Evolutionary conservation across 2,888 invertebrate genomes (phyloP).

Genomic region (Zygothrica quintamaculata): DNA sequence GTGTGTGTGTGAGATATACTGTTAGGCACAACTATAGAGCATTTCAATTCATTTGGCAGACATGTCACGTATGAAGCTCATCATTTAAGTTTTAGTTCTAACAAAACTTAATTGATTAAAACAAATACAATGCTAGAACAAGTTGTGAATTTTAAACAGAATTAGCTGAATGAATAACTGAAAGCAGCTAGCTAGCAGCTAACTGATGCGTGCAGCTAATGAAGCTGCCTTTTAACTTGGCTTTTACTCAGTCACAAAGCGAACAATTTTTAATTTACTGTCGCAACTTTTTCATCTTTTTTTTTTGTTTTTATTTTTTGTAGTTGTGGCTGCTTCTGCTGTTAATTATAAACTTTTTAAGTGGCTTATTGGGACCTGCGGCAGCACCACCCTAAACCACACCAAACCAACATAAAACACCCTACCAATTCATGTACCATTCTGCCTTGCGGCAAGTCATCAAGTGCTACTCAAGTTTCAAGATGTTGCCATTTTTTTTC

Average conservation of each 20-base stretch:
- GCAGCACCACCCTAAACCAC: constrained; percentile 15
- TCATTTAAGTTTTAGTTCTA: constrained; percentile 68
- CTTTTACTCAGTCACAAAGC: constrained; percentile 20
- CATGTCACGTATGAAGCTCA: constrained; percentile 71
- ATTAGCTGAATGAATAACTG: not conserved
- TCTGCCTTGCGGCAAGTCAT: constrained; percentile 56
- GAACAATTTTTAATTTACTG: constrained; percentile 58
- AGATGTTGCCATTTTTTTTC: constrained; percentile 64
- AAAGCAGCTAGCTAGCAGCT: too few species aligned
- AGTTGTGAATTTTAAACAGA: constrained; percentile 53
- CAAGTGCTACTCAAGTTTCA: constrained; percentile 67
- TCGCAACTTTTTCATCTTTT: not conserved
- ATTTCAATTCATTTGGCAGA: constrained; percentile 51
- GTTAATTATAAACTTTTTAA: constrained; percentile 80
- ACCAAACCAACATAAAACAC: constrained; percentile 1
- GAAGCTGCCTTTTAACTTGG: constrained; percentile 21
- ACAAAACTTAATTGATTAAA: constrained; percentile 79
- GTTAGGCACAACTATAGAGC: not conserved
- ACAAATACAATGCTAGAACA: constrained; percentile 62
- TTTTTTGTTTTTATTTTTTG: constrained; percentile 38
- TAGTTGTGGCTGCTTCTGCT: constrained; percentile 46
- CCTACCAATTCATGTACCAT: not conserved
- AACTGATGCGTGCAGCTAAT: constrained; percentile 5
- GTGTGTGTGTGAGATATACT: constrained; percentile 11
- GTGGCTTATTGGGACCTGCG: constrained; percentile 77